Percentiles rank a stretch among this genome's conserved stretches.
phyloP scores from a whole-genome alignment of 2,888 invertebrate species.

The Frankliniella fusca region DNA sequence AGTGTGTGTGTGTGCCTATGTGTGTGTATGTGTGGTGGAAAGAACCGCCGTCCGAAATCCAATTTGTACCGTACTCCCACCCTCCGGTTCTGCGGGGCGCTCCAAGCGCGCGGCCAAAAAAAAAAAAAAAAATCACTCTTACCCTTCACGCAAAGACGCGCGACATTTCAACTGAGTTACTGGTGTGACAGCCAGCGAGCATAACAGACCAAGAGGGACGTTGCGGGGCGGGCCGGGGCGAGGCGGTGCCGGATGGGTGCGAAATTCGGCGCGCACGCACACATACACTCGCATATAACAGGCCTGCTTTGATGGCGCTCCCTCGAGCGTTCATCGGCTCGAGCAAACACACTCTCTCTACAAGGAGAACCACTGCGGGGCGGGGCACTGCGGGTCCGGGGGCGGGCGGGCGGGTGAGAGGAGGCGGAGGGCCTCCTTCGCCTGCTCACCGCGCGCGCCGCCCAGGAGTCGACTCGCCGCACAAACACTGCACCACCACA shows the following conservation, averaged over 20 bases:
- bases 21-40: background rate
- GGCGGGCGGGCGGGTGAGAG: background rate
- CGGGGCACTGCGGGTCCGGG: background rate
- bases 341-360: background rate
- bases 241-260: background rate
- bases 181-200: background rate
- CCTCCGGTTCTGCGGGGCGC: background rate
- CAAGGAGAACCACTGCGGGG: no score
- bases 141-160: background rate
- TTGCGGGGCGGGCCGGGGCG: background rate
- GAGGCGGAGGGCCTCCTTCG: background rate
- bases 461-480: background rate
- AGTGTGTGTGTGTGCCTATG: background rate
- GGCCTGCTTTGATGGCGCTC: constrained; percentile 8
- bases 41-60: constrained; percentile 13
- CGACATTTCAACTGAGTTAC: background rate
- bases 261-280: background rate
- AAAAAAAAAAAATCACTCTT: background rate
- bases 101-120: background rate
- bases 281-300: background rate
- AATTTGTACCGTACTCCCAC: background rate
- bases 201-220: background rate
- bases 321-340: background rate
- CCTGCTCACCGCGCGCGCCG: background rate
- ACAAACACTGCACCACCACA: background rate